Conservation (phyloP, 1,140 invertebrate genomes). For the Philotrypesis tridentata region DNA sequence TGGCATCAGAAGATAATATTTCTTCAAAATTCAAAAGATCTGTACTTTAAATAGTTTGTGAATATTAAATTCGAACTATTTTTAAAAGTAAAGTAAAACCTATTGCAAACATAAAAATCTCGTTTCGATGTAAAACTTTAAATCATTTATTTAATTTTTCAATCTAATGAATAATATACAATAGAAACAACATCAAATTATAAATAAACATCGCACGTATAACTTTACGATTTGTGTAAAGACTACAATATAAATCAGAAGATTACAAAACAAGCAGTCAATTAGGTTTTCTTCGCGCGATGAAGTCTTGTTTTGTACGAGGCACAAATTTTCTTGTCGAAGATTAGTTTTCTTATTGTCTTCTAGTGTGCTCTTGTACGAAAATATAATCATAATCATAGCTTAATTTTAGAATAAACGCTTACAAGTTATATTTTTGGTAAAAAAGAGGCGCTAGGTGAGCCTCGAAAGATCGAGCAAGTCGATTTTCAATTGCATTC, state of each 20-base stretch:
- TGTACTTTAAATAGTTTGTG: background rate
- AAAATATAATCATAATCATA: conserved; percentile 20
- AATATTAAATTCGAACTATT: background rate
- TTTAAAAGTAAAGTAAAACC: background rate
- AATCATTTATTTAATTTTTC: conserved; percentile 44
- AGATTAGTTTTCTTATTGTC: conserved; percentile 36
- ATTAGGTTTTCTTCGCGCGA: conserved; percentile 20
- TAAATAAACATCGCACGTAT: conserved; percentile 44
- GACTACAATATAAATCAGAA: conserved; percentile 36
- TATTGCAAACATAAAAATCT: conserved; percentile 1
- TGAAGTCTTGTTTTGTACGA: background rate
- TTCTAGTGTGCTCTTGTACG: conserved; percentile 27
- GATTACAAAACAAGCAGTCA: conserved; percentile 40
- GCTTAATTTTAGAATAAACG: conserved; percentile 34
- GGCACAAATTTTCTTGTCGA: conserved; percentile 7
- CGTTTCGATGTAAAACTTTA: conserved; percentile 41
- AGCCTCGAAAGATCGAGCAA: background rate
- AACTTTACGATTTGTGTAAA: conserved; percentile 35
- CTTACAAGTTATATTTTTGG: conserved; percentile 31
- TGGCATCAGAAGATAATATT: background rate
- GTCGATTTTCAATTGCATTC: background rate
- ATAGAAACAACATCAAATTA: conserved; percentile 46
- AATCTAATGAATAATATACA: conserved; percentile 49
- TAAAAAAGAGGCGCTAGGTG: conserved; percentile 5
- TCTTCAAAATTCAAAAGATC: background rate